These are phyloP conservation scores for Teleiodes luculella DNA, from an alignment of 2,888 invertebrate species.

Conservation along the genomic window DNA sequence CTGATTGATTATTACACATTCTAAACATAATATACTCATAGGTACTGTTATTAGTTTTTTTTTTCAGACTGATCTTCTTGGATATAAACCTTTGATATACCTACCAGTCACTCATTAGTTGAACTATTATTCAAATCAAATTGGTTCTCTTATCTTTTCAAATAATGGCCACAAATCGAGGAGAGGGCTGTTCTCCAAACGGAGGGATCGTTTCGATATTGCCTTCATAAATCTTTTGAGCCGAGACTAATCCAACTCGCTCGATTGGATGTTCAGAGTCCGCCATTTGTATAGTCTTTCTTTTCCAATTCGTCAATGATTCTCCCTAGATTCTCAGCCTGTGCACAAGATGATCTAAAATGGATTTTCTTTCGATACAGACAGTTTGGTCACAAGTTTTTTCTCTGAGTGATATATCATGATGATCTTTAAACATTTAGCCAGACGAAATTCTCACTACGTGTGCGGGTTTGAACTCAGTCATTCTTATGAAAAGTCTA, in stretches of 20 bases:
- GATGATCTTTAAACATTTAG: too few species aligned
- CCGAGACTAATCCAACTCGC: slow-evolving; percentile 53
- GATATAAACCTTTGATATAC: too few species aligned
- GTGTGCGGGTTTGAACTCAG: too few species aligned
- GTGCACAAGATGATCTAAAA: background rate
- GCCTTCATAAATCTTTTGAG: slow-evolving; percentile 62
- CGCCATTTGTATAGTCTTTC: slow-evolving; percentile 49
- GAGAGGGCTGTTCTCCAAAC: slow-evolving; percentile 38
- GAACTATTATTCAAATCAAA: background rate
- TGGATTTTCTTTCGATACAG: background rate
- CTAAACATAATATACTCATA: too few species aligned
- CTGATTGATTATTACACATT: too few species aligned
- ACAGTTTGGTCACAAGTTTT: too few species aligned
- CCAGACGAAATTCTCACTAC: too few species aligned
- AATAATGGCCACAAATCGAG: slow-evolving; percentile 26
- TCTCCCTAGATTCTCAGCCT: background rate
- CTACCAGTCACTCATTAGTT: too few species aligned
- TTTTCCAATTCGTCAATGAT: slow-evolving; percentile 23
- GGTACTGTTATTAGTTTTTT: too few species aligned
- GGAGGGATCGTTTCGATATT: slow-evolving; percentile 54
- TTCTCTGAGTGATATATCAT: too few species aligned
- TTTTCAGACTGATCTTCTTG: too few species aligned
- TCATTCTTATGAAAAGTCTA: too few species aligned
- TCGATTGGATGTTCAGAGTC: slow-evolving; percentile 27
- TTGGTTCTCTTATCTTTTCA: slow-evolving; percentile 3